Evolutionary conservation across 1,140 invertebrate genomes (phyloP).

Genomic region (Dreissena rostriformis): DNA sequence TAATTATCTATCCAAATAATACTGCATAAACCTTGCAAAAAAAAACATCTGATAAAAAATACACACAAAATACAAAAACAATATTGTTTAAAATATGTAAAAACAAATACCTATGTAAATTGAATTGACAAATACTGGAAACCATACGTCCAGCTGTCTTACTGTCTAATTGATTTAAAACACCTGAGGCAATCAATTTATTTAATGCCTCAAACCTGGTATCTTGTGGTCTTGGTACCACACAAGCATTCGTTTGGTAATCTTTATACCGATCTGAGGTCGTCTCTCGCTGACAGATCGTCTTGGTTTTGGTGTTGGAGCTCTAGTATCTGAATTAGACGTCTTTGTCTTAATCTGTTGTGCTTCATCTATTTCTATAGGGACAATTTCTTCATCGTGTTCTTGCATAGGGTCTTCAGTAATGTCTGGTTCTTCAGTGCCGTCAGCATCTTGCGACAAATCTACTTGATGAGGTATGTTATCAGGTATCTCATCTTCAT

Average conservation of each 20-base stretch:
- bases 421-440: background rate
- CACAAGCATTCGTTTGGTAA: background rate
- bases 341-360: background rate
- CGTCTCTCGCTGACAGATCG: background rate
- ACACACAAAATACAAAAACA: too few relatives aligned
- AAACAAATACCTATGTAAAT: too few relatives aligned
- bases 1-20: too few relatives aligned
- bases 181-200: background rate
- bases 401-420: background rate
- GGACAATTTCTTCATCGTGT: background rate
- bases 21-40: too few relatives aligned
- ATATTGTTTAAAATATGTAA: too few relatives aligned
- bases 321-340: background rate
- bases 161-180: constrained; percentile 2
- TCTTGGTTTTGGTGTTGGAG: background rate
- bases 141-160: background rate
- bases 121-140: too few relatives aligned
- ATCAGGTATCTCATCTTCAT: background rate
- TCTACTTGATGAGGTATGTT: background rate
- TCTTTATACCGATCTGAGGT: constrained; percentile 7
- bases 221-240: background rate
- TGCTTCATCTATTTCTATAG: background rate
- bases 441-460: background rate
- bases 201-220: background rate
- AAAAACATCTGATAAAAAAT: too few relatives aligned